phyloP scores from a whole-genome alignment of 2,888 invertebrate genomes.

The Patella ulyssiponensis region DNA sequence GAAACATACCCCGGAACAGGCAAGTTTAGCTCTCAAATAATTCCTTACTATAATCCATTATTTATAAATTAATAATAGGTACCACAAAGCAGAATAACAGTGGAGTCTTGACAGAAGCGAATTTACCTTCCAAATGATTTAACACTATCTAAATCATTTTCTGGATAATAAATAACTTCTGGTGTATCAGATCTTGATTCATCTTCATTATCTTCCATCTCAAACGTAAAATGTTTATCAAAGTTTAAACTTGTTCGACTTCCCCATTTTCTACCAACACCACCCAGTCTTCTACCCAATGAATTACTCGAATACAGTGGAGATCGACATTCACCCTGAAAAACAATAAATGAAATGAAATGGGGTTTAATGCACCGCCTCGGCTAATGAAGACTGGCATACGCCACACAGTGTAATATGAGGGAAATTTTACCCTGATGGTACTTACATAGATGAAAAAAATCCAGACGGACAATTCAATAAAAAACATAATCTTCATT shows the following conservation, averaged over 20 bases:
- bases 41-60: no score
- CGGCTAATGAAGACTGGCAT: no score
- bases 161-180: constrained; percentile 62
- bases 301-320: background rate
- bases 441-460: background rate
- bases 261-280: constrained; percentile 26
- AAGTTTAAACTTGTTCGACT: constrained; percentile 23
- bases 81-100: no score
- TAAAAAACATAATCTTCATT: no score
- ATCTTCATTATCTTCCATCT: constrained; percentile 43
- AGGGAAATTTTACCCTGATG: no score
- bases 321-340: constrained; percentile 9
- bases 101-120: no score
- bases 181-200: constrained; percentile 50
- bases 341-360: background rate
- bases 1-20: no score
- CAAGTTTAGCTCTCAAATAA: no score
- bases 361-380: no score
- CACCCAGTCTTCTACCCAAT: background rate
- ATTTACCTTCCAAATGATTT: constrained; percentile 51
- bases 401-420: no score
- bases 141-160: constrained; percentile 52
- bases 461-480: background rate
- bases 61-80: no score
- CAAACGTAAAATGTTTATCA: constrained; percentile 27